phyloP scores from a whole-genome alignment of 2,888 invertebrate species.

The Pachycephus smyrnensis region DNA sequence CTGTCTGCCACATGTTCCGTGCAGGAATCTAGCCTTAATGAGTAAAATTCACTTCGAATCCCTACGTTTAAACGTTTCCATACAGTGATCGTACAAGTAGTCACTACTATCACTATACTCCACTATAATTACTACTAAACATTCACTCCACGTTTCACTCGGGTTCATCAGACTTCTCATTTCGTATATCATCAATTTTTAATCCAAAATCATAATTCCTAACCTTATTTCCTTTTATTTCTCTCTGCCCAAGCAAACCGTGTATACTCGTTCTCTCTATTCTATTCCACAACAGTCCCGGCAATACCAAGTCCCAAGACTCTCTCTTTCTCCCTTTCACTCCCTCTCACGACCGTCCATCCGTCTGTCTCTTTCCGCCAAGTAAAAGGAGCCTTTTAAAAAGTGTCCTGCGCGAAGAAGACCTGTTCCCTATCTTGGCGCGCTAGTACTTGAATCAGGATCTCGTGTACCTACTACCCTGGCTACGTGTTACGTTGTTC shows the following conservation, averaged over 20 bases:
- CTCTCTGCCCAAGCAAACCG: not conserved
- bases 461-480: slow-evolving; percentile 29
- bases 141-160: not conserved
- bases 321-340: slow-evolving; percentile 10
- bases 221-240: not conserved
- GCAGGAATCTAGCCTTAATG: slow-evolving; percentile 65
- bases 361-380: not conserved
- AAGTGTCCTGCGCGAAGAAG: slow-evolving; percentile 33
- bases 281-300: not conserved
- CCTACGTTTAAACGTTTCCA: not conserved
- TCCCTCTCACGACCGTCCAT: slow-evolving; percentile 10
- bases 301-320: not conserved
- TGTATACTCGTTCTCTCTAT: not conserved
- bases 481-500: slow-evolving; percentile 41
- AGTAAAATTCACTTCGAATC: slow-evolving; percentile 54
- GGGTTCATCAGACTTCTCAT: not conserved
- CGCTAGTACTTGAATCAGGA: slow-evolving; percentile 40
- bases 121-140: not conserved
- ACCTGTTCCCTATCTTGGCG: slow-evolving; percentile 44
- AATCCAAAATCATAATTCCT: not conserved
- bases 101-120: not conserved
- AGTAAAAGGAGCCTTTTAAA: slow-evolving; percentile 9
- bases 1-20: slow-evolving; percentile 44
- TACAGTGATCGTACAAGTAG: not conserved
- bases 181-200: too few species aligned